A percentile compares a stretch with the other conserved stretches of the same genome.
phyloP scores from a whole-genome alignment of 2,888 invertebrate species.

The Homarus gammarus region DNA sequence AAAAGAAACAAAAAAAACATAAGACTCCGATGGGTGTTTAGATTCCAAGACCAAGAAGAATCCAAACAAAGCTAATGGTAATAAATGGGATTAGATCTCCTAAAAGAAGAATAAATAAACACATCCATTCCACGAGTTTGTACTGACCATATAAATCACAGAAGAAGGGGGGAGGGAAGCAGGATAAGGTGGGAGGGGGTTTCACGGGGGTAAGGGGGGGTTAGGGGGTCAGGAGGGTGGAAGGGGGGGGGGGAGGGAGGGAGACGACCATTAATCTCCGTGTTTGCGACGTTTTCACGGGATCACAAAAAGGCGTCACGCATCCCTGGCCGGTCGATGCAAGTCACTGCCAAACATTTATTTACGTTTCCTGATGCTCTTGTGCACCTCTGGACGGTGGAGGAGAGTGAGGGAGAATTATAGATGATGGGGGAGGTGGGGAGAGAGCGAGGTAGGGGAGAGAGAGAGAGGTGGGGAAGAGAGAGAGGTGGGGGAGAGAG shows the following conservation, averaged over 20 bases:
- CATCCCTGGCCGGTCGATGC: background rate
- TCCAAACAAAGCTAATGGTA: background rate
- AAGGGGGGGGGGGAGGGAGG: background rate
- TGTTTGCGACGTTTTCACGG: constrained; percentile 30
- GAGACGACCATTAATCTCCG: constrained; percentile 12
- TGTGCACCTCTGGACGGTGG: background rate
- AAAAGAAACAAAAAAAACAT: no score
- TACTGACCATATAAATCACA: background rate
- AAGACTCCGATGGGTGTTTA: no score
- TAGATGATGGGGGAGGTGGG: no score
- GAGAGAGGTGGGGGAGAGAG: no score
- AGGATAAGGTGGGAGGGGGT: no score
- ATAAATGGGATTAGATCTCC: background rate
- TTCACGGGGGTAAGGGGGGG: no score
- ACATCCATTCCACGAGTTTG: background rate
- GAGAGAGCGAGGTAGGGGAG: no score
- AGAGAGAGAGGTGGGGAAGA: no score
- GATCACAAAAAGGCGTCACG: constrained; percentile 20
- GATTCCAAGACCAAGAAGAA: background rate
- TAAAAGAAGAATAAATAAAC: background rate
- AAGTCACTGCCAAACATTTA: constrained; percentile 28
- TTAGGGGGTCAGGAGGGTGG: no score
- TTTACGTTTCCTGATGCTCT: constrained; percentile 20
- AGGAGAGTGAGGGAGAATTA: no score
- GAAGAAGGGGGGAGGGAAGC: no score